These are phyloP conservation scores for Andrena chrysosceles DNA, from an alignment of 2,888 invertebrate species.

Conservation along the genomic window DNA sequence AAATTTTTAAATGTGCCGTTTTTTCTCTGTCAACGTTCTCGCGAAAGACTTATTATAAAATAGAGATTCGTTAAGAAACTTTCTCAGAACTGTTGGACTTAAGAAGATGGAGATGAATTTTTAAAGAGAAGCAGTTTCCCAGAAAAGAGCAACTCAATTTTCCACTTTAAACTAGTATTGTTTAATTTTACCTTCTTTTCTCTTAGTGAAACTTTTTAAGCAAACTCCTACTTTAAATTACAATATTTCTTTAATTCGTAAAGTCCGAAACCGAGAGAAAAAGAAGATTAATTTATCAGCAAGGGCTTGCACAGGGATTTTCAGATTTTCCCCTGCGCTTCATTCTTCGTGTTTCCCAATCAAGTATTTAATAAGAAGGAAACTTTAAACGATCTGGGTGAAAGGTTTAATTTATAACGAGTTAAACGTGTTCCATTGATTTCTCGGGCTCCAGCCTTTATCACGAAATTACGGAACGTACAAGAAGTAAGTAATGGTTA, in stretches of 20 bases:
- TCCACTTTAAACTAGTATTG: background rate
- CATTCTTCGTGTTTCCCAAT: background rate
- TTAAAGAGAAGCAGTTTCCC: constrained; percentile 4
- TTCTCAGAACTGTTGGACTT: background rate
- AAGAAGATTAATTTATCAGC: constrained; percentile 27
- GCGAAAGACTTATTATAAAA: constrained; percentile 4
- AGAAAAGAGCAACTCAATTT: background rate
- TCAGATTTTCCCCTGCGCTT: background rate
- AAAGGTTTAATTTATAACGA: background rate
- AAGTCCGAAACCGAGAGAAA: background rate
- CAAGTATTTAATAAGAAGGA: background rate
- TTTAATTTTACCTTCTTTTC: constrained; percentile 5
- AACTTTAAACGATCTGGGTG: background rate
- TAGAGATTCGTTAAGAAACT: constrained; percentile 18
- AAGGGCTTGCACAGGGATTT: background rate
- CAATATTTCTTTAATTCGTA: constrained; percentile 24
- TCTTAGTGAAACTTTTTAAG: background rate
- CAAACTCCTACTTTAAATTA: background rate
- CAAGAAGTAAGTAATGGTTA: background rate
- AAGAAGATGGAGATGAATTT: constrained; percentile 23
- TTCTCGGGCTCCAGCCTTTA: background rate
- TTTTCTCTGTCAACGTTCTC: background rate
- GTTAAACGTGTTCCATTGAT: constrained; percentile 5
- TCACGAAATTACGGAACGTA: background rate
- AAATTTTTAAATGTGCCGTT: background rate